These are phyloP conservation scores for Oenanthe melanoleuca DNA, from an alignment of 2,113 vertebrate genomes.

Conservation along the genomic window DNA sequence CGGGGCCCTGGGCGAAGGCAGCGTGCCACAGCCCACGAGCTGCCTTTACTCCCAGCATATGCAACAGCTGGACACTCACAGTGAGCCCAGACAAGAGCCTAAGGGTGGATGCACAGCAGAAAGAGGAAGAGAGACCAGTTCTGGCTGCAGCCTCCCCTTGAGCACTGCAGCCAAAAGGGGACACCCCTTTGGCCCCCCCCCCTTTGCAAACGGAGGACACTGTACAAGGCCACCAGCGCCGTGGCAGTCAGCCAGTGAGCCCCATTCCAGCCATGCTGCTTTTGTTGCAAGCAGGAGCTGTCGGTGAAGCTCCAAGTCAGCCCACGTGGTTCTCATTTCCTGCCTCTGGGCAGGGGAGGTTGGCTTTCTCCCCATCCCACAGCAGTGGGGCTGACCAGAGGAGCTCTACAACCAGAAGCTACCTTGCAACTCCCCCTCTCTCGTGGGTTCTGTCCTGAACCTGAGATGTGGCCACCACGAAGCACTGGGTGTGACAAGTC, in stretches of 20 bases:
- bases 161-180: not conserved
- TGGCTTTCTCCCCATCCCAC: not conserved
- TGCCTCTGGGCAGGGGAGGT: not conserved
- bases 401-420: not conserved
- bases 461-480: rapidly evolving
- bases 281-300: not conserved
- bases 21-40: not conserved
- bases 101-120: not conserved
- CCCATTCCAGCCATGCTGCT: not conserved
- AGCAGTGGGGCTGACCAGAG: not conserved
- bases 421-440: not conserved
- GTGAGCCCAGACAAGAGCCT: not conserved
- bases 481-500: rapidly evolving
- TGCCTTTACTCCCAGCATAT: not conserved
- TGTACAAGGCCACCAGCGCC: not conserved
- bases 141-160: not conserved
- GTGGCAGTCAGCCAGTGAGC: not conserved
- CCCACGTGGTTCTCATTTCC: constrained; percentile 19
- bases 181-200: not conserved
- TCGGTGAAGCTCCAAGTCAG: not conserved
- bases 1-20: rapidly evolving
- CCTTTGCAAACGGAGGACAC: not conserved
- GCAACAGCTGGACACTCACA: not conserved
- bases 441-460: not conserved
- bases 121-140: not conserved